A percentile compares a stretch with the other conserved stretches of the same genome.
phyloP scores from a whole-genome alignment of 2,113 vertebrate species.

The Meleagris gallopavo region DNA sequence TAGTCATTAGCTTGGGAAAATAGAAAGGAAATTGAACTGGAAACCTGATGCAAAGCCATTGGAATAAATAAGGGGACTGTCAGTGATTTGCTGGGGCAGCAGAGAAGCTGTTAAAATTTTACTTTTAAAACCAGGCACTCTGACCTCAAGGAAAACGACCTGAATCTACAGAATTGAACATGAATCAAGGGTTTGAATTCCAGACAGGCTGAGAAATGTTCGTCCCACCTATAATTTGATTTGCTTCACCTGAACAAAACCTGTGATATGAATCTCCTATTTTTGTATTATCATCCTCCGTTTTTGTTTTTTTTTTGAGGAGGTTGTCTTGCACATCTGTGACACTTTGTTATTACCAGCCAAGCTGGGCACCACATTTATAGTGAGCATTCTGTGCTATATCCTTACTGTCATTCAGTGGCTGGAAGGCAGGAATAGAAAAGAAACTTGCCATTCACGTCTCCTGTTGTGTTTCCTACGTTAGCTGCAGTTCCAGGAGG shows the following conservation, averaged over 20 bases:
- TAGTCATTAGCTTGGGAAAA: constrained; percentile 64
- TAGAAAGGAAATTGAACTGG: constrained; percentile 61
- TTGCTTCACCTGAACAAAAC: constrained; percentile 31
- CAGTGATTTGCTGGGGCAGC: neutral
- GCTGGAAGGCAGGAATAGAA: neutral
- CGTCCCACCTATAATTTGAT: neutral
- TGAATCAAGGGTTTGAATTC: constrained; percentile 16
- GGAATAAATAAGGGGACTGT: constrained; percentile 46
- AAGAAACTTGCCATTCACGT: neutral
- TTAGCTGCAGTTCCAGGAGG: constrained; percentile 90
- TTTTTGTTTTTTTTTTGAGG: neutral
- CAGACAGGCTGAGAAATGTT: constrained; percentile 8
- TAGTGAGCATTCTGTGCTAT: neutral
- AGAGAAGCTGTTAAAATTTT: constrained; percentile 40
- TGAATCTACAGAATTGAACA: constrained; percentile 14
- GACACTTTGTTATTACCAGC: neutral
- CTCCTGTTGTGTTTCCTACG: constrained; percentile 7
- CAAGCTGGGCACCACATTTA: neutral
- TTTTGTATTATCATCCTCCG: neutral
- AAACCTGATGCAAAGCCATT: constrained; percentile 39
- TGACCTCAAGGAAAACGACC: constrained; percentile 17
- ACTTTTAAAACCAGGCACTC: neutral
- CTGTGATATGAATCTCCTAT: neutral
- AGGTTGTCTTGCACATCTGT: neutral
- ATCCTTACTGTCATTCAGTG: neutral